Evolutionary conservation across 35 echinoderm and acorn worm genomes (phyloP).

Genomic region (Patiria miniata): DNA sequence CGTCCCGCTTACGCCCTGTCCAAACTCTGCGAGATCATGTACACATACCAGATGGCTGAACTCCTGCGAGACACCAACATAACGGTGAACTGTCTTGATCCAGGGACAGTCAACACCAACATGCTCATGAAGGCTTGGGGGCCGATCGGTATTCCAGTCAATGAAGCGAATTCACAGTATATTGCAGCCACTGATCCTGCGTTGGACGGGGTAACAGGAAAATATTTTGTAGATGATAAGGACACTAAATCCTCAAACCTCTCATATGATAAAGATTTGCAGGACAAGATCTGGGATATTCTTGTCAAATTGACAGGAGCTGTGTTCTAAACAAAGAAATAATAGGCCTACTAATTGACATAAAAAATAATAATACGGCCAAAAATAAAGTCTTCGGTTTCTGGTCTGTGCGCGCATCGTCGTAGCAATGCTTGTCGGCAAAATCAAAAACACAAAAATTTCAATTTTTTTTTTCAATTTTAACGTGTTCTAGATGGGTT

Average conservation of each 20-base stretch:
- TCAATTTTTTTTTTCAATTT: no score
- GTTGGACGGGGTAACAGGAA: constrained; percentile 72
- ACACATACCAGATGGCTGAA: constrained; percentile 74
- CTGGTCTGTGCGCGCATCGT: no score
- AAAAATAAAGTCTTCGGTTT: no score
- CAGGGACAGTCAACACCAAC: constrained; percentile 95
- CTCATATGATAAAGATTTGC: constrained; percentile 64
- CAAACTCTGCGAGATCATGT: constrained; percentile 83
- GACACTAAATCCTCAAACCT: constrained; percentile 43
- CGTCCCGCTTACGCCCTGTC: constrained; percentile 72
- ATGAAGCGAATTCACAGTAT: constrained; percentile 79
- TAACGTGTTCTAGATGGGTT: no score
- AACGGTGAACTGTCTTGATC: constrained; percentile 81
- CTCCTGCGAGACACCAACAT: constrained; percentile 51
- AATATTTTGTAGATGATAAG: constrained; percentile 73
- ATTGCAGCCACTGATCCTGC: constrained; percentile 57
- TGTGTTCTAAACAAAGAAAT: background rate
- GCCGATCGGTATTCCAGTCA: constrained; percentile 51
- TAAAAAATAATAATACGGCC: no score
- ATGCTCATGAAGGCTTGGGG: constrained; percentile 72
- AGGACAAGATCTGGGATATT: constrained; percentile 72
- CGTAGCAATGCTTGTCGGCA: no score
- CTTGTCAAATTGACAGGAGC: constrained; percentile 83
- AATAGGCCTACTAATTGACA: no score
- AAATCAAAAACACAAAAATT: no score